Percentiles rank a stretch among this genome's conserved stretches.
These are phyloP conservation scores for Microtus montanus DNA, from an alignment of 2,113 vertebrate genomes.

Conservation along the genomic window DNA sequence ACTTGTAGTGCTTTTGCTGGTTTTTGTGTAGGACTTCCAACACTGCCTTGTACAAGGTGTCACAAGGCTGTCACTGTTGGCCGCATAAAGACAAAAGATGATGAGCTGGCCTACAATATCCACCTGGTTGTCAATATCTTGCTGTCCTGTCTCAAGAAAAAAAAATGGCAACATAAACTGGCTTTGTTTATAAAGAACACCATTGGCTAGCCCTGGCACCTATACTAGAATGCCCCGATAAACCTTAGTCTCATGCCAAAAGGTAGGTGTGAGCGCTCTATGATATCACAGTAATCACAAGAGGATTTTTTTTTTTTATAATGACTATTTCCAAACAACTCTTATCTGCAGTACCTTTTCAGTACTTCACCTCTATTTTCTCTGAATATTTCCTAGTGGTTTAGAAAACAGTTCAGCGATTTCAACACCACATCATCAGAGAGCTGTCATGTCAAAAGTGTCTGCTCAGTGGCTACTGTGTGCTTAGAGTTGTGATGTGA, in stretches of 20 bases:
- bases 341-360: background rate
- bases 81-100: constrained; percentile 96
- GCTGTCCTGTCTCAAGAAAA: constrained; percentile 93
- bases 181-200: constrained; percentile 97
- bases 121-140: constrained; percentile 97
- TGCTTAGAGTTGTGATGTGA: background rate
- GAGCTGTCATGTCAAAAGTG: background rate
- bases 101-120: constrained; percentile 97
- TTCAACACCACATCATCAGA: background rate
- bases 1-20: background rate
- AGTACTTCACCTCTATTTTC: background rate
- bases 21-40: background rate
- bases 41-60: background rate
- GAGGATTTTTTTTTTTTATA: background rate
- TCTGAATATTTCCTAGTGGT: background rate
- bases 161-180: constrained; percentile 98
- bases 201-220: constrained; percentile 96
- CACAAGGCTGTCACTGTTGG: constrained; percentile 92
- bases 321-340: background rate
- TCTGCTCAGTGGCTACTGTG: background rate
- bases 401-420: background rate
- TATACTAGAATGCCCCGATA: constrained; percentile 80
- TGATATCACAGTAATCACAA: background rate
- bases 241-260: background rate
- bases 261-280: background rate